Base-by-base conservation (phyloP, 35 echinoderm and acorn worm species). In the Ophioderma brevispina region DNA sequence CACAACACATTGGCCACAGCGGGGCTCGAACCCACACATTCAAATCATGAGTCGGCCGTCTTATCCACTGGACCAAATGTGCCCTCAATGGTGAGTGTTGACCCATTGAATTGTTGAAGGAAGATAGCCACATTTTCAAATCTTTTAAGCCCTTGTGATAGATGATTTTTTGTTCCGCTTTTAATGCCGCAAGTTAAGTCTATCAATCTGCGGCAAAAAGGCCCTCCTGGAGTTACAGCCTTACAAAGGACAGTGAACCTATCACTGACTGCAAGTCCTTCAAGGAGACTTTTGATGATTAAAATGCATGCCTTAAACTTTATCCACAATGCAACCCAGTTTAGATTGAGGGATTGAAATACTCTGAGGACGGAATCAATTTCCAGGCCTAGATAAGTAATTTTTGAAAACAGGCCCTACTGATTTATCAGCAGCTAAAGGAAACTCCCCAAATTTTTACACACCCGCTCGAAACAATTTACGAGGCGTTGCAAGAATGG, bases 381-480 rank as follows among this genome's bases (percentile, higher is more conserved):
- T 80, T 80, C 50, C 5, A 89, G 43, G 25, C 87, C 87, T 21
- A 89, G 38, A 89, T 55, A 89, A 15, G 40, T 63, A 33, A 89
- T 80, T 35, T 32, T 39, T 0, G 37, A 13, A 17, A 32, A 23
- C 0, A n/a, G 87, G 87, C 5, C 87, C 87, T 19, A 33, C 42
- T 8, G 77, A 81, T 37, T 89, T 89, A 11, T 89, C 87, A 17
- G 31, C 30, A 0, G 87, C 87, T 35, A 89, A 14, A 28, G 87
- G 87, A 25, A 89, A 42, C n/a, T n/a, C 38, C 87, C 87, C 46
- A 89, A 81, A 6, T 25, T 13, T 8, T 78, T 31, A 56, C 86
- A 88, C 1, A 78, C 38, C 28, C 19, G 36, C 32, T 36, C 18
- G 0, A 88, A 79, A 41, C 32, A 23, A 1, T 18, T 31, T 36